Evolutionary conservation across 2,797 vertebrate species (phyloP).

Genomic region (Poecilia gillii): DNA sequence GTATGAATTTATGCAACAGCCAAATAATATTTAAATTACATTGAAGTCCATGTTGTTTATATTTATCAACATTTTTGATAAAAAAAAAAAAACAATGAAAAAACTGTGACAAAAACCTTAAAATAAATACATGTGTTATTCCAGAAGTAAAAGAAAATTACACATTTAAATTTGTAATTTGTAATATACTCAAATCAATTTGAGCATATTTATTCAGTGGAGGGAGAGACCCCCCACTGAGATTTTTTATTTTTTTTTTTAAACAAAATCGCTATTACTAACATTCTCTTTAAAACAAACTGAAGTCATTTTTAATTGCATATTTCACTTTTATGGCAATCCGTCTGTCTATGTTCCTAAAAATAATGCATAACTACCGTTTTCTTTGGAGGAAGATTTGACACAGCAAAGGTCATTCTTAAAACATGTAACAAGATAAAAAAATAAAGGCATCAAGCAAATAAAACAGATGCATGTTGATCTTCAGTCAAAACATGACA

Average conservation of each 20-base stretch:
- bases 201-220: not conserved
- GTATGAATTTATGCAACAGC: not conserved
- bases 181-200: not conserved
- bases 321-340: not conserved
- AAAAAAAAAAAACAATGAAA: not conserved
- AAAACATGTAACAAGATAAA: not conserved
- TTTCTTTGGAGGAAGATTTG: not conserved
- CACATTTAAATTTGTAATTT: not conserved
- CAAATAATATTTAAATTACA: not conserved
- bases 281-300: not conserved
- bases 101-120: not conserved
- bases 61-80: not conserved
- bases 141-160: not conserved
- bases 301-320: not conserved
- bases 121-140: not conserved
- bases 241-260: not conserved
- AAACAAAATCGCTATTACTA: not conserved
- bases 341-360: not conserved
- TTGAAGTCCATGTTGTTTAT: not conserved
- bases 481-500: not conserved
- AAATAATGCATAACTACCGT: not conserved
- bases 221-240: not conserved
- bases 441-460: not conserved
- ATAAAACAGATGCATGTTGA: not conserved
- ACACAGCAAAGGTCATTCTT: not conserved